Percentiles rank a stretch among this genome's conserved stretches.
phyloP scores from a whole-genome alignment of 1,140 invertebrate genomes.

The Pseudomyrmex pallidus region DNA sequence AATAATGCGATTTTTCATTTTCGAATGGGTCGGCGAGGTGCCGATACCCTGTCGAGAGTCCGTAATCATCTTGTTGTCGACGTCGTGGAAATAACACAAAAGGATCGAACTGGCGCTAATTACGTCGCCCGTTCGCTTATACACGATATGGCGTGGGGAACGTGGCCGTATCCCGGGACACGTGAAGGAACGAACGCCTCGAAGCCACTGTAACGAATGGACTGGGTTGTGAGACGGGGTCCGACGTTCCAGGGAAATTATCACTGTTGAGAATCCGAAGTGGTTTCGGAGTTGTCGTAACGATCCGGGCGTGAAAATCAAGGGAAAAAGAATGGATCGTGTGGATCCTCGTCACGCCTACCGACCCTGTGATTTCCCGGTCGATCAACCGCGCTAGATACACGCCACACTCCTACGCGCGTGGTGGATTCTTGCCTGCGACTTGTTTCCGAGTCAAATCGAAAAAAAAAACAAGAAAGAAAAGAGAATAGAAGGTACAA shows the following conservation, averaged over 20 bases:
- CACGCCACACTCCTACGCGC: neutral
- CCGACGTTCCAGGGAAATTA: slow-evolving; percentile 48
- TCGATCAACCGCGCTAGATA: slow-evolving; percentile 32
- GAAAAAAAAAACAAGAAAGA: slow-evolving; percentile 11
- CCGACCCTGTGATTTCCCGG: slow-evolving; percentile 52
- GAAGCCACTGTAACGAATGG: slow-evolving; percentile 63
- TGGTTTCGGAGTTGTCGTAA: slow-evolving; percentile 28
- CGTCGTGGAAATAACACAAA: slow-evolving; percentile 75
- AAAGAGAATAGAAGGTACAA: slow-evolving; percentile 22
- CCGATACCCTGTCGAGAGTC: slow-evolving; percentile 39
- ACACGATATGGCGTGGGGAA: slow-evolving; percentile 12
- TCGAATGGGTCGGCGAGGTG: slow-evolving; percentile 63
- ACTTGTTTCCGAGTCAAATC: slow-evolving; percentile 52
- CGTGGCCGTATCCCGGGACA: slow-evolving; percentile 5
- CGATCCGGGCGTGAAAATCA: slow-evolving; percentile 43
- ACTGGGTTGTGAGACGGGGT: slow-evolving; percentile 4
- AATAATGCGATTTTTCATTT: slow-evolving; percentile 71
- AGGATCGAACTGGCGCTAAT: slow-evolving; percentile 77
- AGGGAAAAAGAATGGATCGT: slow-evolving; percentile 29
- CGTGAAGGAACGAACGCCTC: slow-evolving; percentile 13
- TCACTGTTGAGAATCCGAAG: slow-evolving; percentile 40
- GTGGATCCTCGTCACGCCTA: slow-evolving; percentile 52
- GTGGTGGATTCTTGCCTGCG: slow-evolving; percentile 26
- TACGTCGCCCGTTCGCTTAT: slow-evolving; percentile 68
- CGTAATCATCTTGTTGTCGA: slow-evolving; percentile 80